Conservation (phyloP, 2,113 vertebrate genomes). For the Chrysemys picta region DNA sequence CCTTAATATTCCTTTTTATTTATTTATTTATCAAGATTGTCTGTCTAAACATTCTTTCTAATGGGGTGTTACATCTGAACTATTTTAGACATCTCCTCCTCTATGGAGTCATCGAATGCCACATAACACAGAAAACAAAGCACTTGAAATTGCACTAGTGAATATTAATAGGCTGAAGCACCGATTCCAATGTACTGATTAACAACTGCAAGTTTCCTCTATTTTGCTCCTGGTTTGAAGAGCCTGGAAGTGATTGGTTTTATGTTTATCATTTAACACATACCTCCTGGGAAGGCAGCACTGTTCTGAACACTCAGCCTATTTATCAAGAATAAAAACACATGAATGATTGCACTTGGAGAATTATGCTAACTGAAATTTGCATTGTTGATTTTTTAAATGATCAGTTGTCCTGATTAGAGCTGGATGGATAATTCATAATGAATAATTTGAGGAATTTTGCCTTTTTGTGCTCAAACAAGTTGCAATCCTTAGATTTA, state of each 20-base stretch:
- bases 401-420: not conserved
- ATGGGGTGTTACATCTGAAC: not conserved
- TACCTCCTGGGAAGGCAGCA: slow-evolving; percentile 7
- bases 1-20: not conserved
- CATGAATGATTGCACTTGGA: not conserved
- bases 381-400: not conserved
- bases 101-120: not conserved
- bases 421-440: not conserved
- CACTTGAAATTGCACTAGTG: not conserved
- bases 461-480: not conserved
- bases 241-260: slow-evolving; percentile 16
- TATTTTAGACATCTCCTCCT: not conserved
- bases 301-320: not conserved
- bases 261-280: slow-evolving; percentile 50
- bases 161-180: slow-evolving; percentile 3
- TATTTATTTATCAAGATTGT: not conserved
- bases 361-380: not conserved
- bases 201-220: slow-evolving; percentile 16
- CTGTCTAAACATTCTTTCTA: not conserved
- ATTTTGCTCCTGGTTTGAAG: slow-evolving; percentile 34
- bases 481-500: not conserved
- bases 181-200: not conserved
- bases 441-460: not conserved
- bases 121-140: not conserved
- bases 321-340: slow-evolving; percentile 12